Evolutionary conservation across 2,797 vertebrate species (phyloP).

Genomic region (Myiotriccus ornatus): DNA sequence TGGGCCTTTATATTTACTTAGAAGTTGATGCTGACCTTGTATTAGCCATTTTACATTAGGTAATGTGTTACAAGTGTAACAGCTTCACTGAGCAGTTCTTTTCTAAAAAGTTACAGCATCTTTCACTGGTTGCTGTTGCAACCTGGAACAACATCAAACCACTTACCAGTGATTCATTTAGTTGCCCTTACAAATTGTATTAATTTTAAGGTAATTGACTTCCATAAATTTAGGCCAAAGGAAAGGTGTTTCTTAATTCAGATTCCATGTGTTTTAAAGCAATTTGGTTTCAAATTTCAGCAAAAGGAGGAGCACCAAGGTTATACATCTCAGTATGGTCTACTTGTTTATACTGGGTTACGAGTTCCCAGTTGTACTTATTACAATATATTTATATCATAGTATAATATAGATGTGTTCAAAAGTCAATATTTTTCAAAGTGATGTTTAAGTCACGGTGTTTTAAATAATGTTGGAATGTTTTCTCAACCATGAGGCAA

Average conservation of each 20-base stretch:
- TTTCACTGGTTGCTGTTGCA: not conserved
- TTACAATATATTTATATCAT: not conserved
- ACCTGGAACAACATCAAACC: not conserved
- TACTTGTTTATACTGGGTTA: not conserved
- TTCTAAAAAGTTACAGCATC: not conserved
- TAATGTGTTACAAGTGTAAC: not conserved
- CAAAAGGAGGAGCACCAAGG: not conserved
- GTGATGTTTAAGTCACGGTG: not conserved
- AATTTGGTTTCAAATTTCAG: not conserved
- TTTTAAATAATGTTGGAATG: not conserved
- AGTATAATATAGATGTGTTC: not conserved
- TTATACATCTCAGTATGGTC: not conserved
- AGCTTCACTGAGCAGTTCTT: not conserved
- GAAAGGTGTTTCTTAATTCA: not conserved
- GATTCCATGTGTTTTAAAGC: not conserved
- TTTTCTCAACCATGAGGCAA: not conserved
- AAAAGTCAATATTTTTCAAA: not conserved
- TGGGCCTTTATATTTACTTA: not conserved
- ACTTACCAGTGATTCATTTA: conserved; percentile 30
- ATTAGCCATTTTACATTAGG: not conserved
- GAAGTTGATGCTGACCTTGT: not conserved
- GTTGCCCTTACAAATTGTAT: conserved; percentile 12
- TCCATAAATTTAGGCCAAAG: conserved; percentile 10
- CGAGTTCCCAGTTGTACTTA: not conserved
- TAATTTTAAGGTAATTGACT: not conserved